Conservation (phyloP, 2,888 invertebrate genomes). For the Aproaerema taeniolella region DNA sequence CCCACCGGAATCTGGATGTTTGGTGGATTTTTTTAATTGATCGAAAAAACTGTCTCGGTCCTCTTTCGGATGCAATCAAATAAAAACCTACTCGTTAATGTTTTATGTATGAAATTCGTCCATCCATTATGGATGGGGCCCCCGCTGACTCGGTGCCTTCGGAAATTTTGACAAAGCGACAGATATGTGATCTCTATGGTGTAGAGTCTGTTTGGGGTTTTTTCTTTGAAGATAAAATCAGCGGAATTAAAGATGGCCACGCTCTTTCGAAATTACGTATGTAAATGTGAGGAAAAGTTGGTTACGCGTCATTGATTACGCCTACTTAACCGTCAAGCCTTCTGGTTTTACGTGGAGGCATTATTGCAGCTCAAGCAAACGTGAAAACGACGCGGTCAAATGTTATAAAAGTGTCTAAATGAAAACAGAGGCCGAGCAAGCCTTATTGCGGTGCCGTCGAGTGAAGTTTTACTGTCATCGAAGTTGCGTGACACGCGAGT, state of each 20-base stretch:
- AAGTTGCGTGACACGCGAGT: too few relatives aligned
- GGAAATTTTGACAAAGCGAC: constrained; percentile 68
- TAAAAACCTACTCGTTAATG: constrained; percentile 74
- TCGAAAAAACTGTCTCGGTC: constrained; percentile 49
- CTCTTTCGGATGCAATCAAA: constrained; percentile 63
- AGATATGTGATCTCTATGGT: constrained; percentile 30
- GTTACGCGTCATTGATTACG: constrained; percentile 6
- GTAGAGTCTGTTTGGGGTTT: constrained; percentile 9
- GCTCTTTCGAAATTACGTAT: constrained; percentile 1
- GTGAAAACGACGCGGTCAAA: too few relatives aligned
- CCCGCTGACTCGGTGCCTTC: constrained; percentile 60
- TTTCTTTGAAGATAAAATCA: constrained; percentile 1
- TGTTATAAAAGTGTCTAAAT: too few relatives aligned
- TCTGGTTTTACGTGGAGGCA: constrained; percentile 6
- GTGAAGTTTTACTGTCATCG: too few relatives aligned
- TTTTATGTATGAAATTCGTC: constrained; percentile 69
- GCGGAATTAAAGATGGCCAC: constrained; percentile 10
- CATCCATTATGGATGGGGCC: constrained; percentile 71
- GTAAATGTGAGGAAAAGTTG: constrained; percentile 1
- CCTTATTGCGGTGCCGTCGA: too few relatives aligned
- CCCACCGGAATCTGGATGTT: constrained; percentile 64
- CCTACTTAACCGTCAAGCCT: constrained; percentile 1
- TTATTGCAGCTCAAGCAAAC: too few relatives aligned
- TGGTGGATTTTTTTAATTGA: constrained; percentile 55
- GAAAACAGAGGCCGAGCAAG: too few relatives aligned